phyloP scores from a whole-genome alignment of 2,113 vertebrate genomes.

The Microcebus griseorufus region DNA sequence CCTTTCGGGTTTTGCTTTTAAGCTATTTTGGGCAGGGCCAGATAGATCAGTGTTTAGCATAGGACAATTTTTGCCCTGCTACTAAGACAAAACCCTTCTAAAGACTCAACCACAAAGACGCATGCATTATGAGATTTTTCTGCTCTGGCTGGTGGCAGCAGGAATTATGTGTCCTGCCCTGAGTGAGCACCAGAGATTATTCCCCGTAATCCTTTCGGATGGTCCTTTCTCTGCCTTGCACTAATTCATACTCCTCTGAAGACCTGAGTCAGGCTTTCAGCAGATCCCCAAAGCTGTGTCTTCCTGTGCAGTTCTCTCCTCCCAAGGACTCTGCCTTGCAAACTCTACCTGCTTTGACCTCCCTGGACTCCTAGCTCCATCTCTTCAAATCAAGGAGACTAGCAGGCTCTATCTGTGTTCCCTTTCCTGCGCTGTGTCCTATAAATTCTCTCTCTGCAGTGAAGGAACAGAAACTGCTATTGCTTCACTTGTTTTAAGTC shows the following conservation, averaged over 20 bases:
- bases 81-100: not conserved
- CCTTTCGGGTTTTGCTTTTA: not conserved
- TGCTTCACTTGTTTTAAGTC: not conserved
- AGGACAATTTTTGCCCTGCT: not conserved
- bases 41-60: not conserved
- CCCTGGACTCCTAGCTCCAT: not conserved
- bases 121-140: not conserved
- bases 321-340: accelerated
- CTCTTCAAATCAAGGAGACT: not conserved
- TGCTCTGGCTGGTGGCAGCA: not conserved
- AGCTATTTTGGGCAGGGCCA: not conserved
- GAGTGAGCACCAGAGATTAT: not conserved
- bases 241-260: not conserved
- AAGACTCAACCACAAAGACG: not conserved
- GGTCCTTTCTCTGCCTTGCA: not conserved
- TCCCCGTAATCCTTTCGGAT: no score
- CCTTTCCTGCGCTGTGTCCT: not conserved
- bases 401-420: not conserved
- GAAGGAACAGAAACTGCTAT: not conserved
- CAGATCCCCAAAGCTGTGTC: not conserved
- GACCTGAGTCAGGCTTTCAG: no score
- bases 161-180: not conserved
- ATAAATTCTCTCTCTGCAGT: not conserved
- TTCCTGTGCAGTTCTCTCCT: not conserved
- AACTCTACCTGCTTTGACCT: not conserved